These are phyloP conservation scores for Melipona bicolor DNA, from an alignment of 2,888 invertebrate genomes.

Conservation along the genomic window DNA sequence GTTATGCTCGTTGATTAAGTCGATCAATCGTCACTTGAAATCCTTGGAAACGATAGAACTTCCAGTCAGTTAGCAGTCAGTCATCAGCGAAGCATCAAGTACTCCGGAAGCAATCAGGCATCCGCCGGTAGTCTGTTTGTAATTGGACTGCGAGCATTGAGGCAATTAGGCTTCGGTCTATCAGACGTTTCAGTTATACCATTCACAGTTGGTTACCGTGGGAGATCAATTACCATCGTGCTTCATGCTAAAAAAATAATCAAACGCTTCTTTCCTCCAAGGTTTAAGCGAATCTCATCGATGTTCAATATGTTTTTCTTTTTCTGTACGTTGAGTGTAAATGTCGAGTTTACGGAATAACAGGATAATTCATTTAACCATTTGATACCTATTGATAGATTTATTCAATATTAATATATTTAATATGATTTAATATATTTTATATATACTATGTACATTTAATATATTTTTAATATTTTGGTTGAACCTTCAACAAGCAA, in stretches of 20 bases:
- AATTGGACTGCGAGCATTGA: constrained; percentile 33
- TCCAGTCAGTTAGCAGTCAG: constrained; percentile 3
- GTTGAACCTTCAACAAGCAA: too few species aligned
- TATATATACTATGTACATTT: too few species aligned
- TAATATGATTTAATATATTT: too few species aligned
- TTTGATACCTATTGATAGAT: too few species aligned
- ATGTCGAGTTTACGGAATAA: background rate
- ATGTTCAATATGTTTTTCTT: background rate
- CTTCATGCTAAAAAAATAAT: background rate
- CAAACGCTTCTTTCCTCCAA: too few species aligned
- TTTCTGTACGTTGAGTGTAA: background rate
- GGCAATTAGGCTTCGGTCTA: constrained; percentile 26
- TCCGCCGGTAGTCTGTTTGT: constrained; percentile 33
- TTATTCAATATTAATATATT: too few species aligned
- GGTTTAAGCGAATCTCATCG: too few species aligned
- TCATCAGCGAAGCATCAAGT: constrained; percentile 20
- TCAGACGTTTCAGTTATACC: constrained; percentile 27
- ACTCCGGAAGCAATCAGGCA: constrained; percentile 37
- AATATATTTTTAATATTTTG: too few species aligned
- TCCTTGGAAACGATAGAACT: background rate
- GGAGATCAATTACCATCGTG: background rate
- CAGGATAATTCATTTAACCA: background rate
- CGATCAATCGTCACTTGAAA: background rate
- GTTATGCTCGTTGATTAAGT: background rate
- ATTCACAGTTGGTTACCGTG: background rate